A percentile compares a stretch with the other conserved stretches of the same genome.
Evolutionary conservation across 2,888 invertebrate species (phyloP).

Genomic region (Phalera bucephala): DNA sequence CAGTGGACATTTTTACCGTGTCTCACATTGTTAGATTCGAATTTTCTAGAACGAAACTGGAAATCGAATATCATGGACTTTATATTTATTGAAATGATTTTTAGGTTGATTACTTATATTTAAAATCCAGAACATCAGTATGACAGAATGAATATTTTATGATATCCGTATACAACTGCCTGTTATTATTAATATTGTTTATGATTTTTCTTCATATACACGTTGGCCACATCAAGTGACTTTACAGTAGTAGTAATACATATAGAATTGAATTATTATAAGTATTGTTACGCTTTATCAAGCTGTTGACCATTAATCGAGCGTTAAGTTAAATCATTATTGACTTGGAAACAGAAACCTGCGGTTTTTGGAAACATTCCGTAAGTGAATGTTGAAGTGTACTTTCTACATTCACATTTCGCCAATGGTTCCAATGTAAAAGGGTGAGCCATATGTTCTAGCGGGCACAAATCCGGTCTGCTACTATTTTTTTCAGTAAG

Average conservation of each 20-base stretch:
- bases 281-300: constrained; percentile 12
- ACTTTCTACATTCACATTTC: too few relatives aligned
- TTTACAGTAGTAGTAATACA: constrained; percentile 2
- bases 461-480: too few relatives aligned
- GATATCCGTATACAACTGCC: background rate
- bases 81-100: too few relatives aligned
- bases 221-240: background rate
- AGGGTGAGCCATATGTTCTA: too few relatives aligned
- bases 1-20: constrained; percentile 19
- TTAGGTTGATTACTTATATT: too few relatives aligned
- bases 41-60: constrained; percentile 8
- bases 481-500: too few relatives aligned
- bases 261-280: constrained; percentile 15
- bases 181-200: background rate
- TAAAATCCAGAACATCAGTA: too few relatives aligned
- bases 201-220: background rate
- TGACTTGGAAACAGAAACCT: constrained; percentile 16
- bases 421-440: too few relatives aligned
- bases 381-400: too few relatives aligned
- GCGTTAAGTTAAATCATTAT: constrained; percentile 18
- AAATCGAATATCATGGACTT: background rate
- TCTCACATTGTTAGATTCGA: constrained; percentile 20
- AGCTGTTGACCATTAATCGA: constrained; percentile 12
- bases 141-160: background rate
- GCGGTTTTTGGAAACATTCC: background rate